Base-by-base conservation (phyloP, 2,113 vertebrate species). In the Albula glossodonta region DNA sequence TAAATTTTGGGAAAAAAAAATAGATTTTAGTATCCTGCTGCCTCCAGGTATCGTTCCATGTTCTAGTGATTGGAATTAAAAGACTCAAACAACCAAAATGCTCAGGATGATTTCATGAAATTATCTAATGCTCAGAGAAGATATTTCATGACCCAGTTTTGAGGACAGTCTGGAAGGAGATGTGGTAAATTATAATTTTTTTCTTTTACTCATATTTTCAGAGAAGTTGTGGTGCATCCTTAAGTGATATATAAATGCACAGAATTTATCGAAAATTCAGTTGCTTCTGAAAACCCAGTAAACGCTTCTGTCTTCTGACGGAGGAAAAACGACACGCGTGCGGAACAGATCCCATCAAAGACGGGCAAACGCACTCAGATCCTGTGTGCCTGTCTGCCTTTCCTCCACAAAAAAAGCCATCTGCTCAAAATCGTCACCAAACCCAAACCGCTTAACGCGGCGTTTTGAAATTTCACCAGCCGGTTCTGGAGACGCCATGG, bases 401-500 rank as follows among this genome's bases (percentile, higher is more conserved):
- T 66, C 17, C 60, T 49, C 10, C 19, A 80, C 41, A 78, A 80
- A 41, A 48, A 85, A 85, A 66, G 78, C 78, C 78, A 85, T 48
- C 84, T 78, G 70, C 52, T 57, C 51, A 41, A 60, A 17, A 57
- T 17, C 50, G 53, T 17, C 41, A 63, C 60, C 52, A 48, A 80
- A 50, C 25, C 57, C 70, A 79, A 84, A 84, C 83, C 48, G 52
- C 19, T 60, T n/a, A 15, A 80, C 17, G 41, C 22, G 12, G 5
- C 7, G n/a, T 52, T 50, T 51, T 53, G 10, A n/a, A 12, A 13
- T 51, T 81, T 52, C 50, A 10, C 22, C 19, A 2, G 49, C 52
- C 51, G 19, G 19, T 53, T 56, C 51, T n/a, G 25, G 51, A 25
- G 31, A 53, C 19, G 51, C 1, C 0, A 2, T 10, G 2, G n/a